Evolutionary conservation across 2,888 invertebrate genomes (phyloP).

Genomic region (Blastobasis adustella): DNA sequence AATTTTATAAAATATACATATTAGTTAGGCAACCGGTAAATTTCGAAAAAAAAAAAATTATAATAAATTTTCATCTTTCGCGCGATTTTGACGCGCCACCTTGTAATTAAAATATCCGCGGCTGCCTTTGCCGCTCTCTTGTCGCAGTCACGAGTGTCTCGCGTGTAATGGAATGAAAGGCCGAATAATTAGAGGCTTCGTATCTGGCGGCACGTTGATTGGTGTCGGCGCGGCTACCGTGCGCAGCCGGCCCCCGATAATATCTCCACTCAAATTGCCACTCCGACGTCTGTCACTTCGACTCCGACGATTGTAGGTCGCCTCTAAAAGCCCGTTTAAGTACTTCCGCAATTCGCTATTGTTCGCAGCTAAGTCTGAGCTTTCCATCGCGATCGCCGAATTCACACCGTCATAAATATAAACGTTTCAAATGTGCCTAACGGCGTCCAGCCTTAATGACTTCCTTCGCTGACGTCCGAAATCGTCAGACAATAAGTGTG

Average conservation of each 20-base stretch:
- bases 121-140: conserved; percentile 7
- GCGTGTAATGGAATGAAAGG: conserved; percentile 35
- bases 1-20: no score
- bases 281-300: conserved; percentile 40
- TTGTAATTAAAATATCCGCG: no score
- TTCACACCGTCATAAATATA: conserved; percentile 44
- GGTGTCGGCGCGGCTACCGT: conserved; percentile 47
- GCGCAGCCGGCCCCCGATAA: conserved; percentile 31
- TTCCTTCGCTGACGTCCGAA: conserved; percentile 66
- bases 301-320: conserved; percentile 26
- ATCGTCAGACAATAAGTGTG: conserved; percentile 68
- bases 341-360: conserved; percentile 28
- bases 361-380: conserved; percentile 20
- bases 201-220: conserved; percentile 29
- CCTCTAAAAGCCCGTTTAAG: conserved; percentile 33
- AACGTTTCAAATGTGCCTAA: conserved; percentile 49
- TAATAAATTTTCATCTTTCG: no score
- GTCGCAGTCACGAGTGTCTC: conserved; percentile 14
- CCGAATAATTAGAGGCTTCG: conserved; percentile 37
- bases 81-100: no score
- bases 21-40: no score
- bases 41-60: no score
- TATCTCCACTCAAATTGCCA: conserved; percentile 49
- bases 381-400: conserved; percentile 35
- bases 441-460: conserved; percentile 52